Evolutionary conservation across 2,113 vertebrate genomes (phyloP), one percentile per base, ranked within the genome.

Genomic region (Pica pica): DNA sequence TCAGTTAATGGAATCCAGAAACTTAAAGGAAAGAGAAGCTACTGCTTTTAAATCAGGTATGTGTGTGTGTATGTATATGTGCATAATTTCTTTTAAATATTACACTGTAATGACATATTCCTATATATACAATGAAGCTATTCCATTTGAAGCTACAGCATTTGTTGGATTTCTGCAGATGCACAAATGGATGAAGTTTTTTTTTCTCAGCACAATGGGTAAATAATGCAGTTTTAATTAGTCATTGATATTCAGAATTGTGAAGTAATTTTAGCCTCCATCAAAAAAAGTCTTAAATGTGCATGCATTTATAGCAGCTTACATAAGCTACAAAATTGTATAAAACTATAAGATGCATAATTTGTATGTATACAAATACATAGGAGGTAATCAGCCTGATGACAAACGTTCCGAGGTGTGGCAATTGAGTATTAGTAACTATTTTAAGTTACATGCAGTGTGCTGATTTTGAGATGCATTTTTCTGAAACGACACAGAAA

Each of bases 1-100:
- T 11, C 95, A 88, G 33, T 83, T 95, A 63, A 70, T 37, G 83
- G 92, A 53, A 42, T 83, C 87, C 80, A 89, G 97, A 89, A 77
- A 86, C 33, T 35, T 87, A 78, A 96, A 96, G 97, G 98, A 98
- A 95, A 97, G 67, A 70, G 79, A 93, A 90, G 42, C 89, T n/a
- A 11, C 95, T 83, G 74, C 87, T 93, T 90, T 73, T 83, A 96
- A 93, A 79, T 94, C 96, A 82, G 96, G 96, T 94, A 97, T 30
- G 76, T 95, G n/a, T 83, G 26, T 71, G 17, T 91, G 15, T 59
- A 27, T 56, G 10, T 81, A 52, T 14, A 14, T 27, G 26, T 83
- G 41, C n/a, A 47, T 79, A 16, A 16, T 88, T 85, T 75, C 13
- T 69, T 87, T 87, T 35, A 86, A 68, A 37, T 69, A 59, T n/a